Evolutionary conservation across 2,888 invertebrate genomes (phyloP).

Genomic region (Polyploca ridens): DNA sequence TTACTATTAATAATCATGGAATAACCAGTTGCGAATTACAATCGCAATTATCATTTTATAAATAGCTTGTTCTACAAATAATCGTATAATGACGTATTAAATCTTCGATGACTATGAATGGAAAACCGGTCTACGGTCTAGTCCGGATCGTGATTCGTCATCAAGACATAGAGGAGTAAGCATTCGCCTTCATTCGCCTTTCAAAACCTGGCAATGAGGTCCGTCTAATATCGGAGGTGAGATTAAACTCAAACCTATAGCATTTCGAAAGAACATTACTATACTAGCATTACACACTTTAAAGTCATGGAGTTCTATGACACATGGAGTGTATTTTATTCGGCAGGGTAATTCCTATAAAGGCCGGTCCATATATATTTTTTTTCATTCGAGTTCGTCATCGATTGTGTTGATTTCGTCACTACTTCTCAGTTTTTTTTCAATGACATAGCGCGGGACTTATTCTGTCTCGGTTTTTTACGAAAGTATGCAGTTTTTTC

Average conservation of each 20-base stretch:
- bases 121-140: slow-evolving; percentile 17
- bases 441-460: slow-evolving; percentile 4
- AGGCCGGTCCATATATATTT: too few relatives aligned
- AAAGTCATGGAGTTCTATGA: too few relatives aligned
- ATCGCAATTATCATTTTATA: slow-evolving; percentile 10
- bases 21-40: slow-evolving; percentile 1
- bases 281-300: too few relatives aligned
- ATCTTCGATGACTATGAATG: slow-evolving; percentile 14
- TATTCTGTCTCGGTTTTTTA: background rate
- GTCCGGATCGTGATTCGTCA: slow-evolving; percentile 16
- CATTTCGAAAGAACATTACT: too few relatives aligned
- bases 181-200: too few relatives aligned
- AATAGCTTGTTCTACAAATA: slow-evolving; percentile 12
- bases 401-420: slow-evolving; percentile 14
- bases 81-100: slow-evolving; percentile 5
- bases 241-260: too few relatives aligned
- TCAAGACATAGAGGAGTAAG: background rate
- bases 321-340: too few relatives aligned
- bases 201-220: too few relatives aligned
- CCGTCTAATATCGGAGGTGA: too few relatives aligned
- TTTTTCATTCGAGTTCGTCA: slow-evolving; percentile 3
- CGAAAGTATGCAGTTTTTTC: background rate
- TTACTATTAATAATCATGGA: background rate
- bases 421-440: slow-evolving; percentile 9
- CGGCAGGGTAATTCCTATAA: too few relatives aligned